Conservation (phyloP, 2,113 vertebrate species). For the Chauna torquata region DNA sequence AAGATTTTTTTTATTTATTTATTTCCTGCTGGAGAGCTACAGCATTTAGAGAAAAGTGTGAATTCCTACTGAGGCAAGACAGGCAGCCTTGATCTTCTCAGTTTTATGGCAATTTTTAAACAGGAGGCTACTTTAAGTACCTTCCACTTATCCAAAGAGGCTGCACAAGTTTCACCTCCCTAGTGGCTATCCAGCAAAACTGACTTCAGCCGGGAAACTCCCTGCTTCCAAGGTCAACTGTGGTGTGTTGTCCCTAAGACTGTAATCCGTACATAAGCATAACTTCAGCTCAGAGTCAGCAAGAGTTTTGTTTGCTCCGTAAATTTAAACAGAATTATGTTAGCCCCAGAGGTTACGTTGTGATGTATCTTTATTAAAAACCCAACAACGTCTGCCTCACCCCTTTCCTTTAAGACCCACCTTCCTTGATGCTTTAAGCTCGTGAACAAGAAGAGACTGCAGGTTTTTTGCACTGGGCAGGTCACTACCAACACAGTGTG, state of each 20-base stretch:
- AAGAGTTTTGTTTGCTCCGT: neutral
- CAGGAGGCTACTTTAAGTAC: neutral
- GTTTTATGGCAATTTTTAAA: neutral
- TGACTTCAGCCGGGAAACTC: neutral
- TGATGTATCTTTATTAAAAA: neutral
- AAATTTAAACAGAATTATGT: neutral
- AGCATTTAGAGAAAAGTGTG: neutral
- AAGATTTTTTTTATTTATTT: neutral
- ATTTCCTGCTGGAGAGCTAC: neutral
- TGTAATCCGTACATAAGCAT: neutral
- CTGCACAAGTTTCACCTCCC: neutral
- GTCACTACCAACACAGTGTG: neutral
- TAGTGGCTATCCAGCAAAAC: neutral
- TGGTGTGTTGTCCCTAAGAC: neutral
- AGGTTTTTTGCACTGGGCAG: neutral
- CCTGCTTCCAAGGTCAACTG: neutral
- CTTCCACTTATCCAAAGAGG: neutral
- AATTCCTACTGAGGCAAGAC: neutral
- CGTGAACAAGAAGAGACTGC: neutral
- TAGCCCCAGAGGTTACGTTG: neutral
- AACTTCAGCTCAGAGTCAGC: neutral
- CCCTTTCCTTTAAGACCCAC: neutral
- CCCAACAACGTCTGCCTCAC: neutral
- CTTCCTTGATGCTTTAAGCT: neutral
- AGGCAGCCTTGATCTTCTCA: neutral